These are phyloP conservation scores for Lasiurus borealis DNA, from an alignment of 2,113 vertebrate genomes.

Conservation along the genomic window DNA sequence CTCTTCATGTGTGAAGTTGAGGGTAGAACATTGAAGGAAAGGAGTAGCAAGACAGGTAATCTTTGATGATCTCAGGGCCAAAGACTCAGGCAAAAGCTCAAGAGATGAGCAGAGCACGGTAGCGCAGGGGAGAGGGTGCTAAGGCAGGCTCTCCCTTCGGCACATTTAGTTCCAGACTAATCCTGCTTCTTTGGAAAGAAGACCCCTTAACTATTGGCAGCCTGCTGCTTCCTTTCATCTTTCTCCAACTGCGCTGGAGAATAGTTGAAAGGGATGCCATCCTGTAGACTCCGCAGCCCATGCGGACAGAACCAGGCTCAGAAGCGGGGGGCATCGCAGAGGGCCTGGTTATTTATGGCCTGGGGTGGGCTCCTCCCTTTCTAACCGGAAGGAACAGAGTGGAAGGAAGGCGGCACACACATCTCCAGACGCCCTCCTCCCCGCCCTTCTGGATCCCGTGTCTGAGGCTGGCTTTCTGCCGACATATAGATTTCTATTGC, in stretches of 20 bases:
- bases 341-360: slow-evolving; percentile 40
- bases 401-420: not conserved
- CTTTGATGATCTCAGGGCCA: not conserved
- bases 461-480: slow-evolving; percentile 10
- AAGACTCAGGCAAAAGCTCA: too few species aligned
- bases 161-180: not conserved
- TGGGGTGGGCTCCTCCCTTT: not conserved
- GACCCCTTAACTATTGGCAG: not conserved
- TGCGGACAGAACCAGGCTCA: not conserved
- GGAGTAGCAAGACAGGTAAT: not conserved
- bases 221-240: not conserved
- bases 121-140: not conserved
- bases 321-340: slow-evolving; percentile 25
- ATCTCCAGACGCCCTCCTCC: not conserved
- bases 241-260: slow-evolving; percentile 39
- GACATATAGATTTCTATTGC: slow-evolving; percentile 21
- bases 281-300: not conserved
- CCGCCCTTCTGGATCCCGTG: not conserved
- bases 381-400: slow-evolving; percentile 46
- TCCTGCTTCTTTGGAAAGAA: slow-evolving; percentile 36
- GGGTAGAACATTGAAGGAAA: not conserved
- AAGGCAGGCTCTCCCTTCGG: too few species aligned
- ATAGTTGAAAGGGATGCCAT: not conserved
- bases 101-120: not conserved
- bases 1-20: not conserved